Base-by-base conservation (phyloP, 30 jellyfish, hydroid and myxozoan genomes). In the Cassiopea andromeda region DNA sequence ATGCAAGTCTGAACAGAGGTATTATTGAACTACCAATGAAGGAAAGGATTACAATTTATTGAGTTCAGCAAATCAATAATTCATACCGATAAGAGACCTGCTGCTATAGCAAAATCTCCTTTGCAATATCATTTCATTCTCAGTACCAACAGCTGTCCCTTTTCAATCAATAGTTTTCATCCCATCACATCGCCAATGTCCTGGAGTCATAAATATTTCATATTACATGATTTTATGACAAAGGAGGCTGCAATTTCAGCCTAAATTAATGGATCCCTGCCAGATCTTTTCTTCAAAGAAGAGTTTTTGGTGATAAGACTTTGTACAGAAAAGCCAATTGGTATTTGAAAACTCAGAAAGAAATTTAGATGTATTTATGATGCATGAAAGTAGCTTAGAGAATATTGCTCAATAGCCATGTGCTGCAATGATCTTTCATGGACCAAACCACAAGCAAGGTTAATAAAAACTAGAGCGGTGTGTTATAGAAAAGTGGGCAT, bases 51-150 rank as follows among this genome's bases (percentile, higher is more conserved):
- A 19, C 3, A 12, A 43, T 70, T 43, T 4, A 19, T 70, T 38
- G 15, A 64, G 38, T 17, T 5, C 8, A 4, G 8, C 46, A 73
- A 67, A 60, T 64, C 19, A 60, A 46, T 82, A 17, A 48, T 82
- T 70, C 45, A 71, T 18, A 38, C 50, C 17, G 17, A 47, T 50
- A 61, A 10, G 73, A 59, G 50, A 47, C 86, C 86, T 77, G 86
- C 73, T 44, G 74, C 18, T 57, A n/a, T 48, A 10, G 50, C 71
- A 77, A 27, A 54, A 17, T 48, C 86, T 77, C 86, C 47, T 77
- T 77, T 77, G 48, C 16, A 43, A 27, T 17, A 47, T 47, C 73
- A n/a, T 61, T 77, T n/a, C 73, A 18, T 77, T 38, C 64, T 7
- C 50, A 50, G 17, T 70, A 54, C 8, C 44, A 27, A 45, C 86